Evolutionary conservation across 1,140 invertebrate genomes (phyloP).

Genomic region (Drosophila littoralis): DNA sequence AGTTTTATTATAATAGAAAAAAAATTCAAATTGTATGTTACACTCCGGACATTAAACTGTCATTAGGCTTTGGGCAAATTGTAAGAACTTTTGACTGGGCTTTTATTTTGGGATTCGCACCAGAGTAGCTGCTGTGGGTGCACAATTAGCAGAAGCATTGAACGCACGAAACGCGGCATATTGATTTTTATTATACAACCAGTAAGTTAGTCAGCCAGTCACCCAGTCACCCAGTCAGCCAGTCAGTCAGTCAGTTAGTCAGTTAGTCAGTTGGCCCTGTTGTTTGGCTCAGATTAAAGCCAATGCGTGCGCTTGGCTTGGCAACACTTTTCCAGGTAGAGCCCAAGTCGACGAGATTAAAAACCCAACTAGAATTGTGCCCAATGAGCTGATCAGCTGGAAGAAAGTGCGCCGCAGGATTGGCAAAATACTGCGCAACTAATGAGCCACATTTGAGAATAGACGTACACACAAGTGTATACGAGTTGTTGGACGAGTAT

Average conservation of each 20-base stretch:
- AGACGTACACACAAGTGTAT: conserved; percentile 7
- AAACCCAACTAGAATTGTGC: conserved; percentile 49
- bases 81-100: conserved; percentile 34
- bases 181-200: conserved; percentile 66
- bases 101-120: conserved; percentile 20
- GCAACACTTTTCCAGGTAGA: conserved; percentile 13
- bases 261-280: conserved; percentile 10
- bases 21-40: conserved; percentile 27
- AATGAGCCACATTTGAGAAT: conserved; percentile 45
- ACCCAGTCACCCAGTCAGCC: too few relatives aligned
- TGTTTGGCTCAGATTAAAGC: conserved; percentile 45
- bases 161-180: conserved; percentile 41
- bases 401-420: conserved; percentile 61
- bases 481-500: not conserved
- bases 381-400: conserved; percentile 77
- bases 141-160: conserved; percentile 60
- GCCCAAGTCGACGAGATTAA: conserved; percentile 31
- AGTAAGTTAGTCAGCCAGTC: conserved; percentile 20
- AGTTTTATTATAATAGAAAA: conserved; percentile 21
- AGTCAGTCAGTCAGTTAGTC: too few relatives aligned
- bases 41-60: conserved; percentile 37
- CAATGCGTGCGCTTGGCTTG: conserved; percentile 59
- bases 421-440: conserved; percentile 53
- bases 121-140: conserved; percentile 1
- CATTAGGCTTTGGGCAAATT: conserved; percentile 35